These are phyloP conservation scores for Lithophane leautieri DNA, from an alignment of 2,888 invertebrate species.

Conservation along the genomic window DNA sequence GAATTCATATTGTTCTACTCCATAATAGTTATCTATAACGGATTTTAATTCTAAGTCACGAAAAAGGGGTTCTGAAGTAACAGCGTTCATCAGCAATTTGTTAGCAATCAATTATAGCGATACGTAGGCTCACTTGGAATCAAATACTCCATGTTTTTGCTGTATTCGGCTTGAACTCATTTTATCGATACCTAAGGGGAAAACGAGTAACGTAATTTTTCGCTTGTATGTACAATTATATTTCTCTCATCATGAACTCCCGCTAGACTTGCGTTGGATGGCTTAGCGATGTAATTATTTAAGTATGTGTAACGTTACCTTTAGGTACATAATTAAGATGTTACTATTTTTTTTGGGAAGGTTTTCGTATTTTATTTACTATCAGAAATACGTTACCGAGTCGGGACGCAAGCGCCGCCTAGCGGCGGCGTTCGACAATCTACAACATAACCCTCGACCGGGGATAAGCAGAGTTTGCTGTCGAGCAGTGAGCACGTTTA, in stretches of 20 bases:
- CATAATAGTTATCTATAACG: background rate
- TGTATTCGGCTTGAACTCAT: background rate
- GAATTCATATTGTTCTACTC: background rate
- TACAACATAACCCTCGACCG: too few species aligned
- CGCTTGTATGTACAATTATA: slow-evolving; percentile 16
- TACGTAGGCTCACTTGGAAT: slow-evolving; percentile 6
- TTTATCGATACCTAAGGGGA: background rate
- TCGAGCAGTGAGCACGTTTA: too few species aligned
- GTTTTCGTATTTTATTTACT: background rate
- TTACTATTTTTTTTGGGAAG: background rate
- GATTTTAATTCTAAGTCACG: background rate
- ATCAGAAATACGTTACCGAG: too few species aligned
- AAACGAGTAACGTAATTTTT: slow-evolving; percentile 14
- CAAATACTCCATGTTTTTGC: slow-evolving; percentile 7
- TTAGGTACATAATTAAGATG: background rate
- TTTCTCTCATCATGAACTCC: slow-evolving; percentile 32
- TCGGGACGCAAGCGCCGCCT: too few species aligned
- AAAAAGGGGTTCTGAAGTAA: slow-evolving; percentile 1
- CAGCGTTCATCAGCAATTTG: slow-evolving; percentile 1
- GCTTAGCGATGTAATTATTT: slow-evolving; percentile 10
- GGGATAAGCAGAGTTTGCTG: too few species aligned
- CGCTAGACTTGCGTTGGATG: background rate
- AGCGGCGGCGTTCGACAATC: too few species aligned
- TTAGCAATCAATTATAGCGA: slow-evolving; percentile 17
- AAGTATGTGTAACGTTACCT: background rate